Percentiles rank a stretch among this genome's conserved stretches.
These are phyloP conservation scores for Psephotus haematonotus DNA, from an alignment of 2,113 vertebrate genomes.

Conservation along the genomic window DNA sequence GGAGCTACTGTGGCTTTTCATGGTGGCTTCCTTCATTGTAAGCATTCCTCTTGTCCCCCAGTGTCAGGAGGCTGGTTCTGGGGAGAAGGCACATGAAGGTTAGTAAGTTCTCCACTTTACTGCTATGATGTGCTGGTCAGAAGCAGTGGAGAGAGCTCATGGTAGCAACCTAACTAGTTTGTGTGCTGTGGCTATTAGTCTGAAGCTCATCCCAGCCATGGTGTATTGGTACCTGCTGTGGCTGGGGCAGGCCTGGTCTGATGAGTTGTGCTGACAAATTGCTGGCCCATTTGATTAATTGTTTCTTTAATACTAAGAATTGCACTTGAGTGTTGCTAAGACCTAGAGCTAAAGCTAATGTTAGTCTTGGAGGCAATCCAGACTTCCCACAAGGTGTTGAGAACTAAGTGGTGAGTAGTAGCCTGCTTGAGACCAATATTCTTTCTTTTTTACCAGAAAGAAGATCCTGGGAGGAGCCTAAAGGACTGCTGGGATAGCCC, in stretches of 20 bases:
- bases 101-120: neutral
- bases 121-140: neutral
- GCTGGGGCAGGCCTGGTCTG: neutral
- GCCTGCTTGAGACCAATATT: neutral
- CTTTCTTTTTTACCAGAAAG: slow-evolving; percentile 77
- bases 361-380: slow-evolving; percentile 11
- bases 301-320: neutral
- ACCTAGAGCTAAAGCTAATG: slow-evolving; percentile 1
- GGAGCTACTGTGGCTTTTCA: neutral
- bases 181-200: neutral
- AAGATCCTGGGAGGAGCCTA: slow-evolving; percentile 79
- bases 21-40: neutral
- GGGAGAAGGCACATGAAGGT: neutral
- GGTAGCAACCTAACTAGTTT: neutral
- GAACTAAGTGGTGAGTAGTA: neutral
- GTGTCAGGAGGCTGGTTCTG: neutral
- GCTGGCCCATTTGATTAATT: neutral
- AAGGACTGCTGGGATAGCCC: slow-evolving; percentile 84
- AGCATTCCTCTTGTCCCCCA: neutral
- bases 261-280: neutral
- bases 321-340: neutral
- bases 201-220: neutral
- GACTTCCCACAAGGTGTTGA: neutral
- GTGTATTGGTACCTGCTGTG: neutral
- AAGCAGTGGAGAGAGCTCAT: neutral